These are phyloP conservation scores for Loxodonta africana DNA, from an alignment of 2,113 vertebrate genomes.

Conservation along the genomic window DNA sequence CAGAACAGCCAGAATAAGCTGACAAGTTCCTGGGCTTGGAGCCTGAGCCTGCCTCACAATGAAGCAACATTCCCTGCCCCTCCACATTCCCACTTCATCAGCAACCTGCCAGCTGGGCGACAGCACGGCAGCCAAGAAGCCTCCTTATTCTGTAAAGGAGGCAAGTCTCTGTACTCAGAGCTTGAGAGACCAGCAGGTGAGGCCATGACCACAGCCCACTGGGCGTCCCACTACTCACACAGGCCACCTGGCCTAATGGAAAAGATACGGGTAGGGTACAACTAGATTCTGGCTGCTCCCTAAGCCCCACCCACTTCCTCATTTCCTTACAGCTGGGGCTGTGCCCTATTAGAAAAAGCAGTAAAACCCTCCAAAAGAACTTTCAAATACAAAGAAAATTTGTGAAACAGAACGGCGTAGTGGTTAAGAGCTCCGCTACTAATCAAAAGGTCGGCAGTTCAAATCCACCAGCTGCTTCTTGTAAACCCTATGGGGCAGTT, in stretches of 20 bases:
- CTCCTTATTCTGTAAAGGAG: background rate
- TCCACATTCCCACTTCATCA: background rate
- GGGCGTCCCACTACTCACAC: background rate
- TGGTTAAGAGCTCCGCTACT: too few relatives aligned
- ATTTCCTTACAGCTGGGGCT: background rate
- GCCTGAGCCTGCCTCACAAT: background rate
- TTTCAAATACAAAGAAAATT: slow-evolving; percentile 19
- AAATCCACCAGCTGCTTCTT: too few relatives aligned
- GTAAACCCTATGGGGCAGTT: too few relatives aligned
- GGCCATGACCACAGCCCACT: background rate
- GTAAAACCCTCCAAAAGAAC: slow-evolving; percentile 37
- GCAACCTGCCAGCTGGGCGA: background rate
- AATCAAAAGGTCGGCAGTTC: too few relatives aligned
- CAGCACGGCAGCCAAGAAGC: background rate
- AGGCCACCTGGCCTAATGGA: background rate
- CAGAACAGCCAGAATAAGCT: background rate
- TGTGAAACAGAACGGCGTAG: background rate
- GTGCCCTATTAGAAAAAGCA: background rate
- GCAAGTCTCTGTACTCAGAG: background rate
- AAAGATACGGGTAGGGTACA: background rate
- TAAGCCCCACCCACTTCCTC: background rate
- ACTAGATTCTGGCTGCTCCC: background rate
- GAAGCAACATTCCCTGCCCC: background rate
- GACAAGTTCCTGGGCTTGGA: background rate
- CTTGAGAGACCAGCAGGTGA: background rate